Percentiles rank a stretch among this genome's conserved stretches.
Evolutionary conservation across 2,888 invertebrate genomes (phyloP).

Genomic region (Odontomyia ornata): DNA sequence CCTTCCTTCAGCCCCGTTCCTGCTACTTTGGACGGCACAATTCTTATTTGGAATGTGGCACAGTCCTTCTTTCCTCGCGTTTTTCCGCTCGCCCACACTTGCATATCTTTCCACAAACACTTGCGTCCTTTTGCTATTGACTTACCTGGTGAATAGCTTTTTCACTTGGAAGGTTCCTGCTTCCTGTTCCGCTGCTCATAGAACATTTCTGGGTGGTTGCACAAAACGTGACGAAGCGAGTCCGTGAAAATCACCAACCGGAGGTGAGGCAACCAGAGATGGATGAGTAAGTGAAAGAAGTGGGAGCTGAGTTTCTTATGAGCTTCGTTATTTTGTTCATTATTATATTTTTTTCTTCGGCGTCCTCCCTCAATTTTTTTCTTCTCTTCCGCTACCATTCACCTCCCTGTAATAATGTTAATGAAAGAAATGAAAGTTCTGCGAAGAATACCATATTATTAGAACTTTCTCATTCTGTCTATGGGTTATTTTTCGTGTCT

Average conservation of each 20-base stretch:
- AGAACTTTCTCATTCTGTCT: neutral
- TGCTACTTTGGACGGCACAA: too few relatives aligned
- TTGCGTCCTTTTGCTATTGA: neutral
- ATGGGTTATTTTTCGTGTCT: neutral
- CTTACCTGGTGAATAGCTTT: slow-evolving; percentile 13
- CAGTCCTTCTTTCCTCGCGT: neutral
- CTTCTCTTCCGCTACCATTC: neutral
- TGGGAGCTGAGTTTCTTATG: neutral
- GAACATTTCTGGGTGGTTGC: neutral
- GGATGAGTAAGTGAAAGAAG: slow-evolving; percentile 19
- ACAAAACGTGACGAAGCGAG: slow-evolving; percentile 18
- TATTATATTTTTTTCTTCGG: neutral
- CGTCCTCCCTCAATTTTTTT: too few relatives aligned
- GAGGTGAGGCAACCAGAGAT: neutral
- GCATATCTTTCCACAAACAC: neutral
- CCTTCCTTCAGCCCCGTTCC: neutral
- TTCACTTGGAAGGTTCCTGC: slow-evolving; percentile 5
- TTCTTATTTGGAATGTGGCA: neutral
- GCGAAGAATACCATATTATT: slow-evolving; percentile 23
- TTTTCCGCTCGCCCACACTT: slow-evolving; percentile 1
- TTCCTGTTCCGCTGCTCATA: slow-evolving; percentile 17
- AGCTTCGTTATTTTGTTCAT: slow-evolving; percentile 32
- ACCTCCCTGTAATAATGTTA: neutral
- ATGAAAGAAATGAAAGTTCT: slow-evolving; percentile 10
- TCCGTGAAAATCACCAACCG: neutral